Base-by-base conservation (phyloP, 2,113 vertebrate genomes). In the Cathartes aura region DNA sequence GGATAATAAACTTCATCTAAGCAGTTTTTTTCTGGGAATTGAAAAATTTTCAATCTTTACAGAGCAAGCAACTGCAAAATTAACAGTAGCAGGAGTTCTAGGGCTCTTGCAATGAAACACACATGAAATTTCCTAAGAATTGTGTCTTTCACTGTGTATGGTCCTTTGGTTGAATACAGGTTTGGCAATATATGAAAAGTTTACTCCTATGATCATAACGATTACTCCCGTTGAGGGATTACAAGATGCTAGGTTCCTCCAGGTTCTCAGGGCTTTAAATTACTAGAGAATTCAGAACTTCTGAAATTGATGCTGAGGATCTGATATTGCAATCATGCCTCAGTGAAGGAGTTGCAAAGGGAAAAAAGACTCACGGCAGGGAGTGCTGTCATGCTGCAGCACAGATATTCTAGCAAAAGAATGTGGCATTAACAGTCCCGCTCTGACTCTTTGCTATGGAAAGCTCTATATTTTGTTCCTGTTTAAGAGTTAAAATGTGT, bases 251-350 rank as follows among this genome's bases (percentile, higher is more conserved):
- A 74, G 73, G 62, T 62, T 70, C 58, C 87, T 94, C 47, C 38
- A 74, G 63, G 40, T 70, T 79, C 96, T 93, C 78, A 21, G 67
- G 52, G 60, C 75, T 97, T 97, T 96, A 93, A 95, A 91, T 95
- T 91, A 89, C 60, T 56, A 60, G 30, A 81, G 93, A 93, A 96
- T 91, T 92, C 81, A 89, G 71, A 95, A 74, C 58, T 84, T 94
- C 76, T 87, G 68, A 87, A 93, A 85, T 53, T 80, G 95, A 89
- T 95, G 94, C 91, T 88, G 91, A 96, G 83, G 66, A 92, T 93
- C 72, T 86, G 87, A 92, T 96, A 84, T 13, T 92, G 83, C 70
- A 85, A 40, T 92, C 52, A 5, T 82, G 34, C 64, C 74, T 96
- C 70, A 73, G 52, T 58, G 79, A 80, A 93, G 68, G 83, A 97